A percentile compares a stretch with the other conserved stretches of the same genome.
Conservation (phyloP, 92 coral and sea anemone genomes). For the Heliopora coerulea region DNA sequence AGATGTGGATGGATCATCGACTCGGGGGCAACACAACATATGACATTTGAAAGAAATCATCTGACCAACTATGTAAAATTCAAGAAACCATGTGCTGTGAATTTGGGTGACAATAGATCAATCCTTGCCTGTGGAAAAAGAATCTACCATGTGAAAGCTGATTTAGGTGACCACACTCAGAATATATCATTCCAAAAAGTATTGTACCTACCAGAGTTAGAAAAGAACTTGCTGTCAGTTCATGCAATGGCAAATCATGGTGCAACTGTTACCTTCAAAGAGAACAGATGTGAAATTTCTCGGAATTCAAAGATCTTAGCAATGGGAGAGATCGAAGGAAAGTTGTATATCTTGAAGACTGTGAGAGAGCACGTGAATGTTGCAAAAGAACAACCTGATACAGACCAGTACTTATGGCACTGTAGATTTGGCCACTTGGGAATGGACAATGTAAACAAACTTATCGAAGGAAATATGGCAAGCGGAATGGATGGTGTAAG, state of each 20-base stretch:
- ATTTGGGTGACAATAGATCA: conserved; percentile 9
- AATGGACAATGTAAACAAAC: conserved; percentile 11
- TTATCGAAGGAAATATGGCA: conserved; percentile 11
- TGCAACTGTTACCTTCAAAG: conserved; percentile 31
- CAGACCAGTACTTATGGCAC: conserved; percentile 9
- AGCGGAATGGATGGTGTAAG: conserved; percentile 27
- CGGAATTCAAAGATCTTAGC: conserved; percentile 45
- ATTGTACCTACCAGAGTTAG: conserved; percentile 39
- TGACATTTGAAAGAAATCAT: too few relatives aligned
- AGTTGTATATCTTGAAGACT: conserved; percentile 42
- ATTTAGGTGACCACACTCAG: conserved; percentile 9
- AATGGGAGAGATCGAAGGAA: conserved; percentile 35
- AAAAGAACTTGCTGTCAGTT: conserved; percentile 41
- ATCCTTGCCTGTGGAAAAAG: conserved; percentile 23
- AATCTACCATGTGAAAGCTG: conserved; percentile 18
- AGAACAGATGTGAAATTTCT: conserved; percentile 32
- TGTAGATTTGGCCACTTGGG: conserved; percentile 24
- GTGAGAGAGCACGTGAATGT: conserved; percentile 19
- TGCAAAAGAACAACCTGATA: conserved; percentile 9
- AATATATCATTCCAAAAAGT: conserved; percentile 17
- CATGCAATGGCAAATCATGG: too few relatives aligned
- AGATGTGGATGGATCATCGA: conserved; percentile 19
- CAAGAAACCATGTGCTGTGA: conserved; percentile 9
- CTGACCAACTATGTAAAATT: conserved; percentile 9
- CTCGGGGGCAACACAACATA: conserved; percentile 16